Evolutionary conservation across 1,140 invertebrate genomes (phyloP).

Genomic region (Chlorops oryzae): DNA sequence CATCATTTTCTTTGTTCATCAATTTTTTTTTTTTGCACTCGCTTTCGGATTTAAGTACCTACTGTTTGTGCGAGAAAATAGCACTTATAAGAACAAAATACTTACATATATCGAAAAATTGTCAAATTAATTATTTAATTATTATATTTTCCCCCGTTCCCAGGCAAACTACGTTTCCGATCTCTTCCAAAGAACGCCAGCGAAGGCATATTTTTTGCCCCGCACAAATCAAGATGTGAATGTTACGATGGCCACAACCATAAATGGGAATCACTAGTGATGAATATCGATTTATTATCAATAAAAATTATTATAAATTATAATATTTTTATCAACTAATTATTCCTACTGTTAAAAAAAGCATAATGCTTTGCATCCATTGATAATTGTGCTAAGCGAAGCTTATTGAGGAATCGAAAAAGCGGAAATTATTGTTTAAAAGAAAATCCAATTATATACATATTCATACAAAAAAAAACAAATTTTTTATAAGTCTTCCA

Average conservation of each 20-base stretch:
- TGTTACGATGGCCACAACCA: slow-evolving; percentile 6
- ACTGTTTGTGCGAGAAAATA: not conserved
- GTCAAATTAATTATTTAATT: not conserved
- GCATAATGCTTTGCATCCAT: too few relatives aligned
- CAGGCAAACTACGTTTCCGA: slow-evolving; percentile 43
- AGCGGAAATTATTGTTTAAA: too few relatives aligned
- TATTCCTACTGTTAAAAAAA: too few relatives aligned
- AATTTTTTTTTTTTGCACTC: slow-evolving; percentile 4
- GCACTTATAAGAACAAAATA: not conserved
- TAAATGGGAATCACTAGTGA: too few relatives aligned
- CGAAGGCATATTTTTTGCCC: slow-evolving; percentile 28
- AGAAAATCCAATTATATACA: too few relatives aligned
- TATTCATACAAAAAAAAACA: too few relatives aligned
- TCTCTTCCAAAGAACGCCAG: slow-evolving; percentile 23
- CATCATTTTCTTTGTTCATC: slow-evolving; percentile 4
- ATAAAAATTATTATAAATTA: too few relatives aligned
- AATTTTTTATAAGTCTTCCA: too few relatives aligned
- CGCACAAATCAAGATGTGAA: slow-evolving; percentile 27
- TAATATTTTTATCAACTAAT: too few relatives aligned
- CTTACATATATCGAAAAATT: not conserved
- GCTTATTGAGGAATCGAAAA: too few relatives aligned
- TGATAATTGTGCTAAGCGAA: too few relatives aligned
- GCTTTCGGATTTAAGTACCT: slow-evolving; percentile 11
- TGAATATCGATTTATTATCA: too few relatives aligned
- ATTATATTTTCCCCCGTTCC: slow-evolving; percentile 13